phyloP scores from a whole-genome alignment of 1,140 invertebrate species.

The Lysiphlebus fabarum region DNA sequence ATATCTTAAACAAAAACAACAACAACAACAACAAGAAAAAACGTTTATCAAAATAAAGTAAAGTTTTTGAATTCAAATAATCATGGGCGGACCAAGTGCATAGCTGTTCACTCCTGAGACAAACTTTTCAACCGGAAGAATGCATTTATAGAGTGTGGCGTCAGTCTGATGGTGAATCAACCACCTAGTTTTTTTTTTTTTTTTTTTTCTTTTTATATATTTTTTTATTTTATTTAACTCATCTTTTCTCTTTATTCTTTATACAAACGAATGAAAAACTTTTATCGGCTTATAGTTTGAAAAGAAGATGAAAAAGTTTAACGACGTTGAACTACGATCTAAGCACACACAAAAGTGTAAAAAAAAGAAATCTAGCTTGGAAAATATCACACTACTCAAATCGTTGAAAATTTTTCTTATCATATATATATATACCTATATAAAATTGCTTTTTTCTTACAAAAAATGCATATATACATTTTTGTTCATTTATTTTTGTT shows the following conservation, averaged over 20 bases:
- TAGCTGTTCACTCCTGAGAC: background rate
- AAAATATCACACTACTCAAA: no score
- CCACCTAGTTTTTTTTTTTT: background rate
- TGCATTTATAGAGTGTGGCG: conserved; percentile 45
- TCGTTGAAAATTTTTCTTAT: no score
- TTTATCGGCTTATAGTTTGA: conserved; percentile 46
- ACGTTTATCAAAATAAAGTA: background rate
- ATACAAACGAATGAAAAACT: conserved; percentile 40
- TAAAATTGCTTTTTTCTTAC: no score
- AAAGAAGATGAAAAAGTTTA: conserved; percentile 51
- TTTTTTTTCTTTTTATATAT: no score
- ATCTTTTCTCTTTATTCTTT: no score
- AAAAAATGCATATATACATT: no score
- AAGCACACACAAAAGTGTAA: conserved; percentile 19
- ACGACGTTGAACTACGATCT: conserved; percentile 44
- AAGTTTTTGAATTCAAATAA: conserved; percentile 3
- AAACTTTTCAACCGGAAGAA: conserved; percentile 31
- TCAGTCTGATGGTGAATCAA: conserved; percentile 22
- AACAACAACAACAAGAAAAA: background rate
- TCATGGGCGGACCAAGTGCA: background rate
- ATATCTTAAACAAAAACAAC: background rate
- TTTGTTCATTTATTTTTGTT: no score
- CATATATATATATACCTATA: no score
- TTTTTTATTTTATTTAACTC: no score
- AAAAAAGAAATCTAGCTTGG: no score